Evolutionary conservation across 2,797 vertebrate genomes (phyloP).

Genomic region (Scyliorhinus canicula): DNA sequence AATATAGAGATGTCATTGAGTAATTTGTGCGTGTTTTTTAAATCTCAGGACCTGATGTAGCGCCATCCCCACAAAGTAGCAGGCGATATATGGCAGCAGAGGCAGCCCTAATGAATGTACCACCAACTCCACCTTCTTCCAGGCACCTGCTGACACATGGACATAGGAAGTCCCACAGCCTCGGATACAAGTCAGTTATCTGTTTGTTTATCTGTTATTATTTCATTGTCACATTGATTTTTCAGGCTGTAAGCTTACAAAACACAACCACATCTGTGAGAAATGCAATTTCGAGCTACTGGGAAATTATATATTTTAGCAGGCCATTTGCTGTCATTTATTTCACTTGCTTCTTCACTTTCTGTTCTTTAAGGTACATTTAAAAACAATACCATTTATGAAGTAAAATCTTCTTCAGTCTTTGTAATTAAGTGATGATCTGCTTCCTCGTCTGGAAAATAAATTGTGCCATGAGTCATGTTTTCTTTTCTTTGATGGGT

Average conservation of each 20-base stretch:
- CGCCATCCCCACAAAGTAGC: conserved; percentile 79
- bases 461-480: not conserved
- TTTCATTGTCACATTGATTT: not conserved
- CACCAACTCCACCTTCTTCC: conserved; percentile 84
- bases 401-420: not conserved
- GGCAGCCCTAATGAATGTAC: conserved; percentile 63
- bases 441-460: not conserved
- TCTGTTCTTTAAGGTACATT: not conserved
- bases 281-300: not conserved
- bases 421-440: not conserved
- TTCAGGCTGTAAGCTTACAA: not conserved
- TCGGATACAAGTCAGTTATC: conserved; percentile 89
- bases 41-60: conserved; percentile 72
- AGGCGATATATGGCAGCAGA: conserved; percentile 67
- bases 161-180: conserved; percentile 93
- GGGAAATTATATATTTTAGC: not conserved
- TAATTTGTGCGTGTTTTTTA: not conserved
- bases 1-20: not conserved
- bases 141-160: conserved; percentile 85
- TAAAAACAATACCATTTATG: not conserved
- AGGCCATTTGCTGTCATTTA: not conserved
- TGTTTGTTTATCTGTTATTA: not conserved
- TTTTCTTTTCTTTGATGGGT: not conserved
- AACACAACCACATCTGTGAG: not conserved
- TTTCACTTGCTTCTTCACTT: not conserved